These are phyloP conservation scores for Trachemys scripta DNA, from an alignment of 2,113 vertebrate genomes.

Conservation along the genomic window DNA sequence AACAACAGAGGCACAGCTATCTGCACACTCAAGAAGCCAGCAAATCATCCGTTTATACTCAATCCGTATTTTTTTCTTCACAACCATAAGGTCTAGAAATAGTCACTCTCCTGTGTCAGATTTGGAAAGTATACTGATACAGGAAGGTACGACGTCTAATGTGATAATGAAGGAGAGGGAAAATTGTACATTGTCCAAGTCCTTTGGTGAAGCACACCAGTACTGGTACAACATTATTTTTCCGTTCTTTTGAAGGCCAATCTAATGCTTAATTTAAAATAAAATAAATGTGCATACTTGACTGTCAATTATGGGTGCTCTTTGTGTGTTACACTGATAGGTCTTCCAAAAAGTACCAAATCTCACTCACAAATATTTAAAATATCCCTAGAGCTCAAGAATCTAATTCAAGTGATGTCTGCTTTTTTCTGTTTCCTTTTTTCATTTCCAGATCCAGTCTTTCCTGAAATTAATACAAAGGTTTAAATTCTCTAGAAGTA, in stretches of 20 bases:
- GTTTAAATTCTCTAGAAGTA: neutral
- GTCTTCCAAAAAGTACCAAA: neutral
- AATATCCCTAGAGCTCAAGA: neutral
- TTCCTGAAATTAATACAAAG: neutral
- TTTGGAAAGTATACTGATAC: neutral
- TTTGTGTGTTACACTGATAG: neutral
- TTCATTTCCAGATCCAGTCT: neutral
- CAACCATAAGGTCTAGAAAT: neutral
- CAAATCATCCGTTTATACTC: neutral
- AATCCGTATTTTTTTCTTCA: neutral
- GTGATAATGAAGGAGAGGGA: neutral
- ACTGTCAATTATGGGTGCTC: neutral
- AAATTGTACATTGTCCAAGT: neutral
- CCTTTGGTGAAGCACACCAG: neutral
- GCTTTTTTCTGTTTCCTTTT: neutral
- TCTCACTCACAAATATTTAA: neutral
- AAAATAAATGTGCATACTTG: neutral
- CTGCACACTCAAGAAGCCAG: neutral
- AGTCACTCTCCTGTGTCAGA: neutral
- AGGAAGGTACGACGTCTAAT: neutral
- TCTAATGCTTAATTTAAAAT: neutral
- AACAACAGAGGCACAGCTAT: neutral
- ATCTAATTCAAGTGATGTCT: neutral
- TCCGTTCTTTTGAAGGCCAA: neutral
- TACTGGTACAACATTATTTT: neutral